Percentiles rank a stretch among this genome's conserved stretches.
phyloP scores from a whole-genome alignment of 1,140 invertebrate species.

The Scaptodrosophila lebanonensis region DNA sequence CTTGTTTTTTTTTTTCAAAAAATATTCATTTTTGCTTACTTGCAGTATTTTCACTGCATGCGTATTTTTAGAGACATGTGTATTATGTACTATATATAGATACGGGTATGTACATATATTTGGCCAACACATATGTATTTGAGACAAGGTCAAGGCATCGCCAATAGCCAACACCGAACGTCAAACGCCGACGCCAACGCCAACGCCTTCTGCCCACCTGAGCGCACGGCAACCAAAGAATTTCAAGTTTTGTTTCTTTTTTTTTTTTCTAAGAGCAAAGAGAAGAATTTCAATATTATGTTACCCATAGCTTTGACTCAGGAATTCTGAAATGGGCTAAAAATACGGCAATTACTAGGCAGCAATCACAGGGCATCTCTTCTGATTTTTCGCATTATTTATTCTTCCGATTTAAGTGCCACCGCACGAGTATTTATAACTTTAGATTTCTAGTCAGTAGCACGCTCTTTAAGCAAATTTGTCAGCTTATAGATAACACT shows the following conservation, averaged over 20 bases:
- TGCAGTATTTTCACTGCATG: slow-evolving; percentile 12
- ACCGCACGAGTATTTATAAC: too few relatives aligned
- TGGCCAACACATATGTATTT: slow-evolving; percentile 9
- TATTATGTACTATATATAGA: neutral
- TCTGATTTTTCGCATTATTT: too few relatives aligned
- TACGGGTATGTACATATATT: neutral
- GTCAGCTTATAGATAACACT: too few relatives aligned
- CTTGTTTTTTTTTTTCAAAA: too few relatives aligned
- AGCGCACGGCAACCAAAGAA: slow-evolving; percentile 1
- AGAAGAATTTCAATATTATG: slow-evolving; percentile 36
- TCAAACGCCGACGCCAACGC: slow-evolving; percentile 21
- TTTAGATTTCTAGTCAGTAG: too few relatives aligned
- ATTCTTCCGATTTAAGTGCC: too few relatives aligned
- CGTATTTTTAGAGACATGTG: slow-evolving; percentile 42
- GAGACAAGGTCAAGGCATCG: slow-evolving; percentile 61
- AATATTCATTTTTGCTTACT: too few relatives aligned
- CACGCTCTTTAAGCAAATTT: too few relatives aligned
- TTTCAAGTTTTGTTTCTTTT: neutral
- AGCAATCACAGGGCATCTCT: too few relatives aligned
- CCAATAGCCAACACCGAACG: slow-evolving; percentile 22
- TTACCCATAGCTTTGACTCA: slow-evolving; percentile 28
- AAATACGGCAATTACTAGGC: too few relatives aligned
- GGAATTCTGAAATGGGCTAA: neutral
- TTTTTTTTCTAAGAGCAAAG: neutral
- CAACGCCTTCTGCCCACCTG: slow-evolving; percentile 48